Evolutionary conservation across 2,113 vertebrate genomes (phyloP), one percentile per base, ranked within the genome.

Genomic region (Cyprinodon tularosa): DNA sequence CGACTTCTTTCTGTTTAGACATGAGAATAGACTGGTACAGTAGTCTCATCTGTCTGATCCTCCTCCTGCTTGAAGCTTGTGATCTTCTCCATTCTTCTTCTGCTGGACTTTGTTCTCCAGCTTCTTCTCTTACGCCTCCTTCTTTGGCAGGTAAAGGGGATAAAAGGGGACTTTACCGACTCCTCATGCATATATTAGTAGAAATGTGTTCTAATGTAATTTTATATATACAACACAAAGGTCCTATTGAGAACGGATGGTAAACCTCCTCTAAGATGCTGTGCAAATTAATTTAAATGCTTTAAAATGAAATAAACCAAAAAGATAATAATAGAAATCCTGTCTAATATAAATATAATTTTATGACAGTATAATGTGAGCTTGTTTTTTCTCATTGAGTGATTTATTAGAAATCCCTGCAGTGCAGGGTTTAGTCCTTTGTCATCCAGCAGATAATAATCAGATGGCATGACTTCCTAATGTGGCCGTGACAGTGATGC

Each of bases 401-500:
- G 10, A n/a, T 20, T 20, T 9, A 20, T 20, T 57, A 20, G 2
- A 57, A 57, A 57, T 57, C 15, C 17, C 17, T 57, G 8, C 50
- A 57, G 17, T 57, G 6, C 50, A 82, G 80, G 68, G 68, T 80
- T 77, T 66, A 17, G 68, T 64, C 59, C 71, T 15, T 65, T 72
- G 39, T 61, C 61, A 71, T 67, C 67, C 65, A 74, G 69, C 78
- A 81, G 68, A 84, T 76, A 87, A 88, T 86, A 84, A 77, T 88
- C 86, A 77, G 74, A 86, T 86, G 74, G 74, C 86, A 86, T 87
- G 85, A 74, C 74, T 89, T 82, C 77, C 81, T 90, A 91, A 92
- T 92, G 89, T 77, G 88, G 84, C 86, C 84, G 82, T 86, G 83
- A 92, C 85, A 79, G 78, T 79, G 77, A 87, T 91, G 81, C 84